Evolutionary conservation across 2,888 invertebrate genomes (phyloP), one percentile per base, ranked within the genome.

Genomic region (Hipparchia semele): DNA sequence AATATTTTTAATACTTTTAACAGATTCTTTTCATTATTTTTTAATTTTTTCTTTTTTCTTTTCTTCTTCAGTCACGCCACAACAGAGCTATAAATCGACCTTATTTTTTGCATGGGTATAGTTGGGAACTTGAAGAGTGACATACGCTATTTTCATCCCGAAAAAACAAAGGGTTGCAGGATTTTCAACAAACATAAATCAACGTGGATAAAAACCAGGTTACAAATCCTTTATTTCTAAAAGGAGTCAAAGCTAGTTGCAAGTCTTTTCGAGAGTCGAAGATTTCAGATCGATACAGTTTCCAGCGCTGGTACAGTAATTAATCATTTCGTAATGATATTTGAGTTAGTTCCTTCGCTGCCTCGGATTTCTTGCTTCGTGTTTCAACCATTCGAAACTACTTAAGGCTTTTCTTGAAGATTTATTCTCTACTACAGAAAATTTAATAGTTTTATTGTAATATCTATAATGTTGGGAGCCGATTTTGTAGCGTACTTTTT

Each of bases 311-410:
- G 60, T 61, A 53, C 51, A 4, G 54, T 75, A 76, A 75, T 73
- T 76, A 76, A 77, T 76, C 73, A 77, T 75, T 73, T 74, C n/a
- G 54, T 75, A 77, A 77, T 75, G 71, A 74, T 76, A 68, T 75
- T 73, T 73, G 72, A 74, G 75, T 74, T 73, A 73, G 70, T 71
- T 72, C 69, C 62, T 46, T 65, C 46, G 64, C 51, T 74, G 60
- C 60, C 62, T 68, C 46, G 56, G 68, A 68, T 64, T 64, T 65
- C 70, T 68, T 66, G 71, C 73, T 71, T 46, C 73, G 64, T 61
- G 61, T 61, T 68, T 33, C 61, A 56, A 53, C 70, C 49, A 73
- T 75, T 73, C 68, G 60, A 73, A 73, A 73, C 49, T 68, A 65
- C 71, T 75, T 73, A 75, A 73, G 75, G 60, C 61, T 65, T 70